These are phyloP conservation scores for Xanthia togata DNA, from an alignment of 2,888 invertebrate species.

Conservation along the genomic window DNA sequence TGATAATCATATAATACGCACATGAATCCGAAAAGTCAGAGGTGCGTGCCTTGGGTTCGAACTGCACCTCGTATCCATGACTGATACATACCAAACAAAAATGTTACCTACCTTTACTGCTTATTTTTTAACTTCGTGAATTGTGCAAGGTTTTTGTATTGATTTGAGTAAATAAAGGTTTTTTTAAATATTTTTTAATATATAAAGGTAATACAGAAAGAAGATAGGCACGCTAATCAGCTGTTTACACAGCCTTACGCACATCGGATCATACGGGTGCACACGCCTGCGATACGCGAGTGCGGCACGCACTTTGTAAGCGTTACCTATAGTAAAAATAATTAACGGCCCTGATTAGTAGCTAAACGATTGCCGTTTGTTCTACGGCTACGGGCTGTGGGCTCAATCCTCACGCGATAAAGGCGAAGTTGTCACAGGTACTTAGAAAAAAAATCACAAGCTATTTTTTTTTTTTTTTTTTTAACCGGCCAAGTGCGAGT, in stretches of 20 bases:
- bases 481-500: too few relatives aligned
- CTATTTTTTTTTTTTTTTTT: too few relatives aligned
- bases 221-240: conserved; percentile 4
- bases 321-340: conserved; percentile 9
- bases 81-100: too few relatives aligned
- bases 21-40: too few relatives aligned
- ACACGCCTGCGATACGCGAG: not conserved
- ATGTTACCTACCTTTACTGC: too few relatives aligned
- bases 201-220: not conserved
- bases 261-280: conserved; percentile 32
- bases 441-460: not conserved
- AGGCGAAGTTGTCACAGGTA: not conserved
- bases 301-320: conserved; percentile 11
- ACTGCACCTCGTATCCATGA: too few relatives aligned
- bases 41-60: too few relatives aligned
- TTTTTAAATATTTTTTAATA: too few relatives aligned
- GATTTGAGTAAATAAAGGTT: too few relatives aligned
- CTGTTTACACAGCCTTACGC: not conserved
- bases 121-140: too few relatives aligned
- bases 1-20: too few relatives aligned
- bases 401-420: not conserved
- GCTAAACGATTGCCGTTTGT: not conserved
- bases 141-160: too few relatives aligned
- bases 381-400: not conserved
- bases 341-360: conserved; percentile 19